These are phyloP conservation scores for Aphodius granarius DNA, from an alignment of 2,888 invertebrate species.

Conservation along the genomic window DNA sequence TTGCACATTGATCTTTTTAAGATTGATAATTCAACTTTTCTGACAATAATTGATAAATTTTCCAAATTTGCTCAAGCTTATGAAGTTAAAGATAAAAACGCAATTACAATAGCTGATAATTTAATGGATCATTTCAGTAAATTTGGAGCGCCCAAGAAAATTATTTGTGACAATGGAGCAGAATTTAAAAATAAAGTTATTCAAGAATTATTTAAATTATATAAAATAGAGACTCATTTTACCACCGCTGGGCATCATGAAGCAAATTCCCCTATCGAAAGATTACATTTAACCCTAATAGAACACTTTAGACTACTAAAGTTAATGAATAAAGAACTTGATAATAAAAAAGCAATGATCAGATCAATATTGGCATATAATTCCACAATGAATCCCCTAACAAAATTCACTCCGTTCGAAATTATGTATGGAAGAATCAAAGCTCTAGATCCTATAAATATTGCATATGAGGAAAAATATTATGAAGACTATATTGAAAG, in stretches of 20 bases:
- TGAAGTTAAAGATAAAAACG: slow-evolving; percentile 14
- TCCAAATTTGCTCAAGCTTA: slow-evolving; percentile 26
- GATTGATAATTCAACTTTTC: slow-evolving; percentile 17
- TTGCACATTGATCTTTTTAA: slow-evolving; percentile 25
- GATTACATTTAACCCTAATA: slow-evolving; percentile 18
- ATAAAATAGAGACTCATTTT: slow-evolving; percentile 24
- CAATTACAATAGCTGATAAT: slow-evolving; percentile 10
- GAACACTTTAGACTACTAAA: slow-evolving; percentile 19
- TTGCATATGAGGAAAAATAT: slow-evolving; percentile 4
- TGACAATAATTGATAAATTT: slow-evolving; percentile 28
- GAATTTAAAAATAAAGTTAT: slow-evolving; percentile 28
- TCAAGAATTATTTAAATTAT: slow-evolving; percentile 18
- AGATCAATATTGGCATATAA: slow-evolving; percentile 10
- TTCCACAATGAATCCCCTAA: slow-evolving; percentile 10
- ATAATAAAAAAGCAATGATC: not conserved
- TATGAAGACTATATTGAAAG: slow-evolving; percentile 9
- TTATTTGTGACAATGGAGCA: slow-evolving; percentile 24
- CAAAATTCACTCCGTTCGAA: slow-evolving; percentile 15
- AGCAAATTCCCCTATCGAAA: slow-evolving; percentile 16
- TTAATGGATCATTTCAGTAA: slow-evolving; percentile 23
- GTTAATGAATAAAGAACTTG: not conserved
- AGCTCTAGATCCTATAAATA: slow-evolving; percentile 15
- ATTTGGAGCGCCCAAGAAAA: slow-evolving; percentile 24
- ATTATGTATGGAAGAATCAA: slow-evolving; percentile 5
- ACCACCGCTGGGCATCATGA: slow-evolving; percentile 9